phyloP scores from a whole-genome alignment of 2,888 invertebrate species.

The Pandemis cinnamomeana region DNA sequence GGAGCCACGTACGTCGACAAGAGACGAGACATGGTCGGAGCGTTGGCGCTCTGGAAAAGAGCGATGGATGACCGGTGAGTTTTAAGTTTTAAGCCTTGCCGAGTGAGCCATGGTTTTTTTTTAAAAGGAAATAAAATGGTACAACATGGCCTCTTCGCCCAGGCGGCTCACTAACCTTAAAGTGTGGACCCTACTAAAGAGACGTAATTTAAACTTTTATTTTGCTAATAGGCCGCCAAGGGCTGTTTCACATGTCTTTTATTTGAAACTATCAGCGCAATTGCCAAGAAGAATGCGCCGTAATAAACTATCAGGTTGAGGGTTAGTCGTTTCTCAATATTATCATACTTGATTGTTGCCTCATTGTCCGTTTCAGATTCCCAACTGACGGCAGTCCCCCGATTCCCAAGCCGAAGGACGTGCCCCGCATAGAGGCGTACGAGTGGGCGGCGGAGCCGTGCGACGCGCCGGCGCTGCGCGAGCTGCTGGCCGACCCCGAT shows the following conservation, averaged over 20 bases:
- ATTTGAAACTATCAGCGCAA: no score
- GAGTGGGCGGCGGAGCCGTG: constrained; percentile 94
- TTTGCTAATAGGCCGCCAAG: no score
- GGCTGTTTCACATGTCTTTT: no score
- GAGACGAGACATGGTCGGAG: constrained; percentile 96
- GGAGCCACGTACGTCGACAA: constrained; percentile 99
- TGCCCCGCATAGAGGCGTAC: constrained; percentile 92
- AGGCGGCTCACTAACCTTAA: no score
- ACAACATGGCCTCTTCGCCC: no score
- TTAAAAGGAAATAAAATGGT: no score
- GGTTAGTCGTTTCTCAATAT: no score
- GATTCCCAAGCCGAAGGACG: constrained; percentile 89
- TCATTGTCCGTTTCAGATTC: constrained; percentile 72
- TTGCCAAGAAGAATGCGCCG: no score
- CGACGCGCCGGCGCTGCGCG: constrained; percentile 91
- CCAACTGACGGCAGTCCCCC: constrained; percentile 86
- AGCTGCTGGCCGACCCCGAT: constrained; percentile 96
- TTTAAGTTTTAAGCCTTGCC: constrained; percentile 12
- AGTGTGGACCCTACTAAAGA: no score
- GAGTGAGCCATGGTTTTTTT: no score
- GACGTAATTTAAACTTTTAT: no score
- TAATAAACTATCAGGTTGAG: no score
- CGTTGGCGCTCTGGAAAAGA: constrained; percentile 94
- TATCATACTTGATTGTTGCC: neutral
- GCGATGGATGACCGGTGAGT: constrained; percentile 94